phyloP scores from a whole-genome alignment of 2,888 invertebrate genomes.

The Lasioglossum zephyrum region DNA sequence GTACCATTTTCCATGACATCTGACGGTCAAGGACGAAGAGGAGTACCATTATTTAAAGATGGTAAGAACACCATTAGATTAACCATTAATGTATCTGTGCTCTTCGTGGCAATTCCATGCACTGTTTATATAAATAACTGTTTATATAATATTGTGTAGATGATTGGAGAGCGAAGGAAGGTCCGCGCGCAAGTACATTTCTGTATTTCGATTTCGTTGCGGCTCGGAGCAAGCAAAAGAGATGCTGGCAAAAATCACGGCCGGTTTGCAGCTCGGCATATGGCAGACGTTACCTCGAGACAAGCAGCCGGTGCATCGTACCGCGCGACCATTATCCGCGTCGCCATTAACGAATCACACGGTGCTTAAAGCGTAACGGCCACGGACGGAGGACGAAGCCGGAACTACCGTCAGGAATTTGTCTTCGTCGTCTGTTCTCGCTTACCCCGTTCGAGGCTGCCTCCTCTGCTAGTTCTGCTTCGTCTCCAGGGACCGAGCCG shows the following conservation, averaged over 20 bases:
- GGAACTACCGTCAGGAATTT: conserved; percentile 44
- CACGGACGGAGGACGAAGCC: conserved; percentile 23
- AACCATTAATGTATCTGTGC: neutral
- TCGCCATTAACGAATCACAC: conserved; percentile 44
- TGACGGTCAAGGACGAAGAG: neutral
- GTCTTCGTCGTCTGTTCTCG: conserved; percentile 13
- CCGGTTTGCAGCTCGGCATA: conserved; percentile 75
- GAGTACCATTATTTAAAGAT: neutral
- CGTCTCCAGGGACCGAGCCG: neutral
- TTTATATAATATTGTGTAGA: neutral
- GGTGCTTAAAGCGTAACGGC: conserved; percentile 36
- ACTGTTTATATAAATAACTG: neutral
- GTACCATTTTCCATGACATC: neutral
- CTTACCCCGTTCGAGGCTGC: neutral
- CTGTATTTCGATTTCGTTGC: conserved; percentile 59
- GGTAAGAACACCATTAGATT: neutral
- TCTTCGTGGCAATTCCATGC: neutral
- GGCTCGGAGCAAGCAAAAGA: conserved; percentile 3
- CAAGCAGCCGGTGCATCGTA: conserved; percentile 62
- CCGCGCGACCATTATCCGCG: conserved; percentile 64
- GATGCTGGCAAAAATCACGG: conserved; percentile 69
- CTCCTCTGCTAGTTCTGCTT: conserved; percentile 4
- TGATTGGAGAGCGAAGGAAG: conserved; percentile 5
- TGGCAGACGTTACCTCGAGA: conserved; percentile 80
- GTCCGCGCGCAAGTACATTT: conserved; percentile 17